Base-by-base conservation (phyloP, 2,113 vertebrate genomes). In the Nettapus auritus region DNA sequence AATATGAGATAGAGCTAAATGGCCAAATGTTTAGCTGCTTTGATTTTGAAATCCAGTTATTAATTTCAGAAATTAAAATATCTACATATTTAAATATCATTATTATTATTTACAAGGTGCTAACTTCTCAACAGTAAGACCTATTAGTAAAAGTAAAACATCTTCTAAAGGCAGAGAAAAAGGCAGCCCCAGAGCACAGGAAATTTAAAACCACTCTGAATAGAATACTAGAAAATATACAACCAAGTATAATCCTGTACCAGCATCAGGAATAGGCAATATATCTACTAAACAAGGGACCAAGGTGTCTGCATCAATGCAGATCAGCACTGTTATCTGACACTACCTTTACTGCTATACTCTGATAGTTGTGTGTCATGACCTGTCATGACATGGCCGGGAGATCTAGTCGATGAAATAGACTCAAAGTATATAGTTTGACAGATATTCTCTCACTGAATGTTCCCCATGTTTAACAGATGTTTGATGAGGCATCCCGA, bases 171-270 rank as follows among this genome's bases (percentile, higher is more conserved):
- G 22, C 29, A 38, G 31, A 80, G 69, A 33, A 80, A 86, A 89
- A 86, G 44, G 38, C 8, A 75, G 11, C 3, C 33, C 48, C 8
- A 34, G 17, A 48, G 52, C n/a, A 60, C 42, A 56, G 74, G 38
- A 90, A 88, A 84, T 94, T 91, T 94, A 86, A 96, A 96, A 70
- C 9, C n/a, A 38, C 15, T 84, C 53, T 81, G 56, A 90, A 81
- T 3, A 68, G 53, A 86, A 64, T 26, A 64, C 38, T 76, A 76
- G 60, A 64, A 90, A 82, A 79, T 90, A 89, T 76, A 84, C 0
- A 2, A 33, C 31, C 38, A 44, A 81, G 15, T 60, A 84, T 56
- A 91, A 71, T 78, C 34, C 29, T 86, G 42, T 55, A 83, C 22
- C 29, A 70, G 69, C 34, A 36, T 28, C n/a, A 60, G 28, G 46